These are phyloP conservation scores for Paguma larvata DNA, from an alignment of 2,797 vertebrate genomes.

Conservation along the genomic window DNA sequence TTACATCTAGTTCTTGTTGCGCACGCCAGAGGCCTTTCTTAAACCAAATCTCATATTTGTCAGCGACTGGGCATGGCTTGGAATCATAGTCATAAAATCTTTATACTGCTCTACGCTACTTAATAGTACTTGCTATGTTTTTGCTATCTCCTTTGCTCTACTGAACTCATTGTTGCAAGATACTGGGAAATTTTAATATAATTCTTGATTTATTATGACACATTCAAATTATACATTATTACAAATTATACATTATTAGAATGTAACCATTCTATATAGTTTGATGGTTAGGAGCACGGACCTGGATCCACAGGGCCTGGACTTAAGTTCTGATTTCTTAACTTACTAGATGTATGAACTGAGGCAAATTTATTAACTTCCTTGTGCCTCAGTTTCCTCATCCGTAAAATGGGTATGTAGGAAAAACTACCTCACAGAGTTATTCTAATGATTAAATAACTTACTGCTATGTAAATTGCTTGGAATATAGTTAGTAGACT, in stretches of 20 bases:
- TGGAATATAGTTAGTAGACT: not conserved
- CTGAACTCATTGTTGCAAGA: not conserved
- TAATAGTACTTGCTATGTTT: not conserved
- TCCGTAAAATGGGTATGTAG: not conserved
- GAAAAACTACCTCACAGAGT: not conserved
- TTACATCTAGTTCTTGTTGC: not conserved
- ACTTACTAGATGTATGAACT: not conserved
- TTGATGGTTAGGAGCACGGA: not conserved
- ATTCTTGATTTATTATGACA: conserved; percentile 3
- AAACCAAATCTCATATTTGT: conserved; percentile 28
- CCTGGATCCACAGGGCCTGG: not conserved
- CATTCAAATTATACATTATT: not conserved
- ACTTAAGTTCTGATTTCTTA: conserved; percentile 4
- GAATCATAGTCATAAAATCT: conserved; percentile 47
- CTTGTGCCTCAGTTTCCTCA: conserved; percentile 15
- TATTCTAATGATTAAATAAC: conserved; percentile 9
- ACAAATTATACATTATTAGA: too few relatives aligned
- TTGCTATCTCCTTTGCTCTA: not conserved
- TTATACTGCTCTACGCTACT: not conserved
- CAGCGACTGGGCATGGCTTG: not conserved
- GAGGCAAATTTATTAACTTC: not conserved
- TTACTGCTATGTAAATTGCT: not conserved
- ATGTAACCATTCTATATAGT: not conserved
- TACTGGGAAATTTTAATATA: not conserved
- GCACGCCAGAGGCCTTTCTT: not conserved